Evolutionary conservation across 2,888 invertebrate species (phyloP), one percentile per base, ranked within the genome.

Genomic region (Scaptodrosophila latifasciaeformis): DNA sequence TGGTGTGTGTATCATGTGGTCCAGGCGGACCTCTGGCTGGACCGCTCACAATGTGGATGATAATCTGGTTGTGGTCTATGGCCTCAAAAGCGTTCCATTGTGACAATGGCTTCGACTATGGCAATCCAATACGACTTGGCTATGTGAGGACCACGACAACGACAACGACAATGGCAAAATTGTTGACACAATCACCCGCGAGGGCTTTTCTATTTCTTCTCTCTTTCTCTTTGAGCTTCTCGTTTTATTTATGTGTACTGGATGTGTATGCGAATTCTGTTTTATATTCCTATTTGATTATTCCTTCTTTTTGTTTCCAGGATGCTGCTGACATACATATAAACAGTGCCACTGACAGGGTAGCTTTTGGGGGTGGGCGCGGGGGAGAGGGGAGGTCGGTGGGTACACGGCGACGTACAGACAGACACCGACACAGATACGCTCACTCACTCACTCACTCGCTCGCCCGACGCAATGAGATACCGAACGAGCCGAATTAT

Each of bases 81-180:
- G 18, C 27, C 35, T 53, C 21, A 53, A 24, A 54, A 50, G 37
- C 55, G 46, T 59, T 55, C 49, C 52, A 67, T 67, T 49, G 51
- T 53, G 12, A 9, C 13, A 17, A 4, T 6, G 9, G 6, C 30
- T 13, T 18, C 21, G 1, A 12, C n/a, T 18, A 17, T 45, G 12
- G 34, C 5, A 34, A n/a, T n/a, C n/a, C n/a, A n/a, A n/a, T n/a
- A n/a, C n/a, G n/a, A n/a, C n/a, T 10, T 17, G 15, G 35, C 19
- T 19, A 21, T 13, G 18, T n/a, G n/a, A n/a, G 48, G 39, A 21
- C 31, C 42, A 49, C 42, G 42, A 37, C 15, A 42, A 49, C 24
- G 35, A 42, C 40, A 39, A 47, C 15, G 42, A 27, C 42, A 13
- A 43, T 43, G 18, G 27, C 42, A 29, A 52, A 52, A 52, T 52